Conservation (phyloP, 2,888 invertebrate genomes). For the Ochropleura leucogaster region DNA sequence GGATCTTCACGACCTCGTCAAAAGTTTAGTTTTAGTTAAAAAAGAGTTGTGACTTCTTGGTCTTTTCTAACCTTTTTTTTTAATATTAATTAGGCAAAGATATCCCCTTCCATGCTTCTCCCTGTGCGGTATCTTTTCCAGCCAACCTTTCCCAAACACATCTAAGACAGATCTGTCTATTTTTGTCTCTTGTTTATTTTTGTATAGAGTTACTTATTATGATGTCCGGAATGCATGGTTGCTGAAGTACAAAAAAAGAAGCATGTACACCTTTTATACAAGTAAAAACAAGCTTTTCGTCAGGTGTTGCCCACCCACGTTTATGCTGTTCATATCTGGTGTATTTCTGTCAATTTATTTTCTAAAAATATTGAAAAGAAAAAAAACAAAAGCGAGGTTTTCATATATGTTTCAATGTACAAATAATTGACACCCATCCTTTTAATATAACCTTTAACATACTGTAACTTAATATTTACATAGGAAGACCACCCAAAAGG, state of each 20-base stretch:
- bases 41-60: not conserved
- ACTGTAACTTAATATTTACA: not conserved
- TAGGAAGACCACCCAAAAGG: not conserved
- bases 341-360: not conserved
- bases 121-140: not conserved
- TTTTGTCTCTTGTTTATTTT: too few relatives aligned
- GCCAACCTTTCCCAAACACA: not conserved
- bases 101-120: not conserved
- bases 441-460: not conserved
- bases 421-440: not conserved
- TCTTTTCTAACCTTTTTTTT: not conserved
- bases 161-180: not conserved
- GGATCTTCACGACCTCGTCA: not conserved
- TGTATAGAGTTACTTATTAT: too few relatives aligned
- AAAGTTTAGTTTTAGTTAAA: not conserved
- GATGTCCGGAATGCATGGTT: too few relatives aligned
- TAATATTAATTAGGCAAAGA: not conserved
- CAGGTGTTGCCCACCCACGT: too few relatives aligned
- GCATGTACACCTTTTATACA: too few relatives aligned
- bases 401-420: not conserved
- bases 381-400: not conserved
- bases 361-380: not conserved
- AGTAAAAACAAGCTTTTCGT: too few relatives aligned
- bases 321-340: too few relatives aligned
- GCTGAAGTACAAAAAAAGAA: too few relatives aligned